phyloP scores from a whole-genome alignment of 2,888 invertebrate species.

The Stratiomys singularior region DNA sequence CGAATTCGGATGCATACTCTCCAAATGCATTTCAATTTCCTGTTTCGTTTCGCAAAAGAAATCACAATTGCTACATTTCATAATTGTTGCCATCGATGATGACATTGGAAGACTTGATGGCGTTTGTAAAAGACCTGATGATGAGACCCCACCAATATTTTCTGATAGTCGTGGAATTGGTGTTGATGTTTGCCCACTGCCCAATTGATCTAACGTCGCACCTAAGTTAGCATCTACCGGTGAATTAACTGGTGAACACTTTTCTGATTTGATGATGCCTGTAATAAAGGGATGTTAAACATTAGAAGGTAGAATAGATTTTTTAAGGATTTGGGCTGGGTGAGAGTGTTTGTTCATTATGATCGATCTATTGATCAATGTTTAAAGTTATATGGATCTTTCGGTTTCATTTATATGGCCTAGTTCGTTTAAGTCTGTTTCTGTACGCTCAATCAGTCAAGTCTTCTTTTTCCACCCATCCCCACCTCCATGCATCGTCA shows the following conservation, averaged over 20 bases:
- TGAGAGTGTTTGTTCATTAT: too few species aligned
- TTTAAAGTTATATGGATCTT: too few species aligned
- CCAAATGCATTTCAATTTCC: slow-evolving; percentile 61
- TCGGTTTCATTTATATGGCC: too few species aligned
- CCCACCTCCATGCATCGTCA: too few species aligned
- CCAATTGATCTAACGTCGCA: neutral
- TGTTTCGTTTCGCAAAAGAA: slow-evolving; percentile 61
- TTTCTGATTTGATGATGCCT: slow-evolving; percentile 51
- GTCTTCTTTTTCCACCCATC: too few species aligned
- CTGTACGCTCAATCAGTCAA: too few species aligned
- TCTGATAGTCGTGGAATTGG: slow-evolving; percentile 1
- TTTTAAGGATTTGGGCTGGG: too few species aligned
- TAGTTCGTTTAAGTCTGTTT: too few species aligned
- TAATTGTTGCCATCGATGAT: slow-evolving; percentile 56
- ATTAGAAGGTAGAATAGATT: too few species aligned
- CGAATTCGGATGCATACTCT: slow-evolving; percentile 57
- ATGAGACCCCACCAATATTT: slow-evolving; percentile 36
- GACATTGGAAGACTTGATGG: slow-evolving; percentile 28
- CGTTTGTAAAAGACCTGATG: slow-evolving; percentile 39
- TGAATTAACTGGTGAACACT: slow-evolving; percentile 51
- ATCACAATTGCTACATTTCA: slow-evolving; percentile 64
- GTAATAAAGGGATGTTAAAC: neutral
- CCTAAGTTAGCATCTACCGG: slow-evolving; percentile 69
- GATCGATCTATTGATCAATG: too few species aligned
- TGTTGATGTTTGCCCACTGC: slow-evolving; percentile 34